Conservation (phyloP, 2,797 vertebrate species). For the Hippocampus kuda region DNA sequence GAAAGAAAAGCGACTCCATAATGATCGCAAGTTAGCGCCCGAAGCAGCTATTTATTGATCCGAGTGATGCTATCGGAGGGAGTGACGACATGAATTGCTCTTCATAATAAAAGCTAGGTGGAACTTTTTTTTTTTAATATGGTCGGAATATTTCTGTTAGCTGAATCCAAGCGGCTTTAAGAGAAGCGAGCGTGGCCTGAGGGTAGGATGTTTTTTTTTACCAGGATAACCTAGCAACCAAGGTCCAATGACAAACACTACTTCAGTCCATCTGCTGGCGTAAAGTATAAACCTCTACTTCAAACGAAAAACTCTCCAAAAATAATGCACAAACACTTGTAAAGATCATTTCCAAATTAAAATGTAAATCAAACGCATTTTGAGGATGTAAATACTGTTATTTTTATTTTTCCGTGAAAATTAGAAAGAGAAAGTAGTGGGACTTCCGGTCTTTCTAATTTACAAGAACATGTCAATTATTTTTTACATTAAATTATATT, state of each 20-base stretch:
- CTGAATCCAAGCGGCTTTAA: neutral
- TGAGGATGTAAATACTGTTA: neutral
- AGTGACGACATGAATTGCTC: conserved; percentile 7
- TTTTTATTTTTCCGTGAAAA: neutral
- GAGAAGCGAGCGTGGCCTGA: neutral
- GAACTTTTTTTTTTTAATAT: neutral
- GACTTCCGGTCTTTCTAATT: neutral
- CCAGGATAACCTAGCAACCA: conserved; percentile 63
- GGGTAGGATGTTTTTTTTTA: conserved; percentile 12
- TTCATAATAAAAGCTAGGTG: conserved; percentile 34
- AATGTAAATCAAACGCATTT: neutral
- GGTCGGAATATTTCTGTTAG: neutral
- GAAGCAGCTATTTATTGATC: neutral
- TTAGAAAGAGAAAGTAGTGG: neutral
- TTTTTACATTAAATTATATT: neutral
- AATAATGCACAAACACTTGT: neutral
- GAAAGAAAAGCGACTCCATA: neutral
- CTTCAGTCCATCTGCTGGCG: neutral
- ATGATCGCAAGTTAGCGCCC: neutral
- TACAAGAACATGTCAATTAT: neutral
- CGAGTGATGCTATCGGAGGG: neutral
- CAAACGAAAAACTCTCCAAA: neutral
- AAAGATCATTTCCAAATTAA: neutral
- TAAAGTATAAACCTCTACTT: neutral
- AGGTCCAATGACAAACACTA: conserved; percentile 37